Base-by-base conservation (phyloP, 2,113 vertebrate genomes). In the Psilopogon haemacephalus region DNA sequence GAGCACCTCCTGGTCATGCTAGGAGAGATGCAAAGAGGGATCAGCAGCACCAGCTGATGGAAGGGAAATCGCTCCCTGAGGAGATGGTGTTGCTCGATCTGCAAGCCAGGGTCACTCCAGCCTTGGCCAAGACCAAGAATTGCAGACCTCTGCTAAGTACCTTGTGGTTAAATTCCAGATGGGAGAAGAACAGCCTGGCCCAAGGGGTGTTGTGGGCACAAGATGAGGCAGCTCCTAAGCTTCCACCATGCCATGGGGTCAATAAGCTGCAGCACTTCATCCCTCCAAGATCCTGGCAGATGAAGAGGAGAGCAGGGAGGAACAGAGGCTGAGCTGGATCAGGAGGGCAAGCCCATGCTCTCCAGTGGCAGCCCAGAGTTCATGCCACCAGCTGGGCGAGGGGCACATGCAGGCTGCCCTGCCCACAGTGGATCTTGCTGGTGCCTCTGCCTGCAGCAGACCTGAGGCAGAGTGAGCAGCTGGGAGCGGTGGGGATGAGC, bases 31-130 rank as follows among this genome's bases (percentile, higher is more conserved):
- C 27, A 40, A 26, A 23, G 38, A 50, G 11, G 33, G 12, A 58
- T 27, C 59, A 58, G 71, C 33, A 78, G 54, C 63, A 14, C 1
- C 26, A 80, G 17, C 40, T 59, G 48, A 7, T 7, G 37, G 12
- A 5, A 17, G 46, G 30, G 27, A 44, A 2, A 12, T 5, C 52
- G 52, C 40, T 15, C 60, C 60, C 68, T 1, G 2, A 33, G 33
- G 18, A 69, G 20, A 52, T 1, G 1, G 9, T 46, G 30, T 6
- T 56, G 2, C 20, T 19, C 11, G 11, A n/a, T 24, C 54, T 12
- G 9, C 0, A 0, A 52, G 42, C 20, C 0, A 0, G 32, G 9
- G 12, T n/a, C n/a, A 23, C 71, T 79, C 58, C 54, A 54, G 63
- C n/a, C 55, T 24, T 24, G 37, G 27, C 2, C 0, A 1, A n/a